Evolutionary conservation across 2,113 vertebrate species (phyloP).

Genomic region (Mesoclemmys tuberculata): DNA sequence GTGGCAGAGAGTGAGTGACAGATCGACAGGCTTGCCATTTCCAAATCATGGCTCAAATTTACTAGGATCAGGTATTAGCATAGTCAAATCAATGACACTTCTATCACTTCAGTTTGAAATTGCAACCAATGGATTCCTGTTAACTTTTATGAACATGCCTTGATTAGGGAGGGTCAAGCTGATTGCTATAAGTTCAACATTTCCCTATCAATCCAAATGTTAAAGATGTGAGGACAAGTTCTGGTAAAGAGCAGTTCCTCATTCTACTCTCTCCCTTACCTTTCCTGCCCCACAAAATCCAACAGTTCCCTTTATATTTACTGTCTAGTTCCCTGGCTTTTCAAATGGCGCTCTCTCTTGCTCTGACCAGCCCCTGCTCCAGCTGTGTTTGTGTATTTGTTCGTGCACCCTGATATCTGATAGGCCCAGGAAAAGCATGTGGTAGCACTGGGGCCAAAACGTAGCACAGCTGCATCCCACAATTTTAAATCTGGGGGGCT

Average conservation of each 20-base stretch:
- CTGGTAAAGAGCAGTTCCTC: not conserved
- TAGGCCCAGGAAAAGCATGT: not conserved
- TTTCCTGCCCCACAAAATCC: not conserved
- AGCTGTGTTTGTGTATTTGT: not conserved
- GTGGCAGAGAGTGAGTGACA: not conserved
- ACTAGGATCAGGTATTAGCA: not conserved
- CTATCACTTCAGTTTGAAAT: not conserved
- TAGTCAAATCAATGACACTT: not conserved
- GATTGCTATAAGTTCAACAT: not conserved
- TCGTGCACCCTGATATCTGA: not conserved
- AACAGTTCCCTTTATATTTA: not conserved
- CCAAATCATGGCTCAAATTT: not conserved
- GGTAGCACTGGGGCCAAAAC: not conserved
- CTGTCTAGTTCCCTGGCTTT: not conserved
- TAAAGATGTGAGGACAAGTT: not conserved
- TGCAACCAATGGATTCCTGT: not conserved
- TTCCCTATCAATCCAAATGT: not conserved
- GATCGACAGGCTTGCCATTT: accelerated
- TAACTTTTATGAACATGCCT: not conserved
- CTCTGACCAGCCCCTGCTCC: not conserved
- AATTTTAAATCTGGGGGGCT: not conserved
- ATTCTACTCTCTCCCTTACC: not conserved
- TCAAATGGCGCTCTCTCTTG: not conserved
- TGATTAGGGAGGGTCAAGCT: not conserved
- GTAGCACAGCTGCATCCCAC: not conserved